phyloP scores from a whole-genome alignment of 2,113 vertebrate genomes.

The Panthera uncia region DNA sequence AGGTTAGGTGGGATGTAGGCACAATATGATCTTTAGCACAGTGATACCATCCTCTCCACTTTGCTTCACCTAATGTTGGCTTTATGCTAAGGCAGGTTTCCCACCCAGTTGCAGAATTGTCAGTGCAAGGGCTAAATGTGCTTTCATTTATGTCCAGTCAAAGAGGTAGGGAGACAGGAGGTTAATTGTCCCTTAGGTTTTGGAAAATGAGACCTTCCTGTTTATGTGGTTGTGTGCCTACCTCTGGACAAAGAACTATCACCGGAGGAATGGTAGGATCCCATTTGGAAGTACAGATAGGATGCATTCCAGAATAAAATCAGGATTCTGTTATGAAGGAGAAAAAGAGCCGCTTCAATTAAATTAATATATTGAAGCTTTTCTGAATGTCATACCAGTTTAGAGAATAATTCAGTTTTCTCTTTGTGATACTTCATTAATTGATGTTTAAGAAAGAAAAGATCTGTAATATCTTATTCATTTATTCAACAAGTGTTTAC shows the following conservation, averaged over 20 bases:
- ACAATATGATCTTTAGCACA: not conserved
- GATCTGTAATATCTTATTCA: constrained; percentile 23
- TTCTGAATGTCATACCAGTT: not conserved
- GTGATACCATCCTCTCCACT: not conserved
- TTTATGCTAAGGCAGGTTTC: not conserved
- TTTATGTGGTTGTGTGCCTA: not conserved
- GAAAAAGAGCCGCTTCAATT: not conserved
- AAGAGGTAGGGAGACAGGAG: not conserved
- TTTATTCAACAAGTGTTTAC: not conserved
- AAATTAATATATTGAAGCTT: not conserved
- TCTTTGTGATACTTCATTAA: not conserved
- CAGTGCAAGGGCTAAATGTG: not conserved
- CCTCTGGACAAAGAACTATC: not conserved
- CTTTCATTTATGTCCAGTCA: not conserved
- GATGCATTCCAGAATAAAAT: not conserved
- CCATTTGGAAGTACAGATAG: not conserved
- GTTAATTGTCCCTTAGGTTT: not conserved
- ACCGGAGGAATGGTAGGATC: not conserved
- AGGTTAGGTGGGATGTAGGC: not conserved
- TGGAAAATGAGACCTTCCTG: not conserved
- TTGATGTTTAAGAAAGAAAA: not conserved
- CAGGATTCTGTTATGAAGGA: not conserved
- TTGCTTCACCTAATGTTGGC: not conserved
- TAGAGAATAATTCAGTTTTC: not conserved
- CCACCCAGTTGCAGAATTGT: not conserved